Percentiles rank a stretch among this genome's conserved stretches.
These are phyloP conservation scores for Clarias fuscus DNA, from an alignment of 2,797 vertebrate species.

Conservation along the genomic window DNA sequence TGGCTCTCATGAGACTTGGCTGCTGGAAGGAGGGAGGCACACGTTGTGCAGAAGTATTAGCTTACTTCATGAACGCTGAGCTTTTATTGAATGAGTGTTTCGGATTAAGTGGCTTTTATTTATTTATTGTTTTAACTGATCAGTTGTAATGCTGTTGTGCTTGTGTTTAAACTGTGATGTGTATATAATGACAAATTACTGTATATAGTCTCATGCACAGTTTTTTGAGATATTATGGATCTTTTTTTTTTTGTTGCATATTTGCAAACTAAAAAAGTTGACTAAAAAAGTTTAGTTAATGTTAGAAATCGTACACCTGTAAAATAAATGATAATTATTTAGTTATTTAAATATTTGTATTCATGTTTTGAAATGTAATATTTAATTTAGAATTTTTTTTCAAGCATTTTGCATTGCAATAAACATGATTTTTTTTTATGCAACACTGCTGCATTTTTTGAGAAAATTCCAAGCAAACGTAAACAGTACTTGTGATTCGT, in stretches of 20 bases:
- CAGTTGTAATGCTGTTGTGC: neutral
- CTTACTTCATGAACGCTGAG: slow-evolving; percentile 13
- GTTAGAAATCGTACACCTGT: too few species aligned
- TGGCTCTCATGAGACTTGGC: slow-evolving; percentile 33
- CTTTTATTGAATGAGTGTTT: slow-evolving; percentile 18
- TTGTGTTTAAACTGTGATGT: too few species aligned
- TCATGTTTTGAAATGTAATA: neutral
- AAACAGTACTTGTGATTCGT: neutral
- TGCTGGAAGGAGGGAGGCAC: neutral
- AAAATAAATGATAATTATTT: neutral
- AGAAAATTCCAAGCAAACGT: neutral
- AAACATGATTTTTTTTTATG: too few species aligned
- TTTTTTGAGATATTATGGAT: neutral
- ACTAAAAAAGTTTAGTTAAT: too few species aligned
- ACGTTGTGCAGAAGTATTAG: slow-evolving; percentile 28
- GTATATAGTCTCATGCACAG: too few species aligned
- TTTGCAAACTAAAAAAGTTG: too few species aligned
- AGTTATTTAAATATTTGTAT: neutral
- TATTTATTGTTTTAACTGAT: slow-evolving; percentile 3
- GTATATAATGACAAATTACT: neutral
- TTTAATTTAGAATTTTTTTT: neutral
- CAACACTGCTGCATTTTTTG: neutral
- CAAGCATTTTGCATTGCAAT: too few species aligned
- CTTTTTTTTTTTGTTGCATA: too few species aligned
- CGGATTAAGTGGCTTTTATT: slow-evolving; percentile 20